Base-by-base conservation (phyloP, 1,140 invertebrate species). In the Ephestia elutella region DNA sequence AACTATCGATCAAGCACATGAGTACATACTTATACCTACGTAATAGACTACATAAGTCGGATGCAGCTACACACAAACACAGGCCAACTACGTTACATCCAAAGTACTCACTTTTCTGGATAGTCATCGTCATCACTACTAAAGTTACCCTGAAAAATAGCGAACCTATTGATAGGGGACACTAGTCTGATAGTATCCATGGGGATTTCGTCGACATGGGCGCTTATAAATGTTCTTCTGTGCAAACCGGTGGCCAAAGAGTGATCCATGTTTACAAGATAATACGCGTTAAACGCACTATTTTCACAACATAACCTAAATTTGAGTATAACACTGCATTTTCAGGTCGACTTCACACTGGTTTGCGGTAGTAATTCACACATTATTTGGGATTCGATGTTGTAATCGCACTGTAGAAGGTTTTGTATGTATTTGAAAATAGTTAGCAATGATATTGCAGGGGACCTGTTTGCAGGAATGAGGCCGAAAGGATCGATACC, bases 151-250 rank as follows among this genome's bases (percentile, higher is more conserved):
- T 80, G 78, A 57, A 86, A 80, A 63, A 84, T 74, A 5, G 80
- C 71, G 56, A 85, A 80, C 66, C 77, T 82, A 64, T 83, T 83
- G 19, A 85, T 78, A 49, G 85, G 84, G 13, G 85, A 79, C 11
- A 85, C 80, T 18, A 87, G 65, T 32, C 82, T 68, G 48, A 87
- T 81, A 0, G 79, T 83, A 28, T 86, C 82, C 68, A 83, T 76
- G 0, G 80, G 76, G 10, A 78, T 74, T 21, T 86, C 80, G 48
- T 86, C 75, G 13, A 68, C 57, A 55, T 77, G 71, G 49, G 70
- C 80, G 54, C 79, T 83, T 55, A 87, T 82, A 55, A 87, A 87
- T 61, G 70, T 65, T 58, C 85, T 73, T 50, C 79, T 62, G 57
- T 81, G 80, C 44, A 86, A 53, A 20, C 50, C 50, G 56, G 8